Evolutionary conservation across 2,113 vertebrate species (phyloP).

Genomic region (Aix galericulata): DNA sequence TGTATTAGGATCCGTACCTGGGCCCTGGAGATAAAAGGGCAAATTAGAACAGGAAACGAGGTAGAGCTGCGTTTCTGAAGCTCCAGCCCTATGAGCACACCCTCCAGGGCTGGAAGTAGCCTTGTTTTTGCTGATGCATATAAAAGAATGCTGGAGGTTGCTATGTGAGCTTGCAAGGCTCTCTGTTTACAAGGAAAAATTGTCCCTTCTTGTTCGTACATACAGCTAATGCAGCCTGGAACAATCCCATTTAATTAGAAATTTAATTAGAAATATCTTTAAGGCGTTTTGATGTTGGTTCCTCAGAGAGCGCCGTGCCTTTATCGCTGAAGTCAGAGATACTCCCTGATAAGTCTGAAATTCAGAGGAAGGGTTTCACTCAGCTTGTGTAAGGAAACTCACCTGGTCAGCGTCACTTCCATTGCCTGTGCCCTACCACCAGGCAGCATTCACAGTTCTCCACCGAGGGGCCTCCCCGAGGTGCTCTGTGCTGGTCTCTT

Average conservation of each 20-base stretch:
- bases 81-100: background rate
- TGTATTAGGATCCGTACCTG: background rate
- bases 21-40: background rate
- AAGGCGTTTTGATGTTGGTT: background rate
- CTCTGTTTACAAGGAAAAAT: background rate
- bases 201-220: background rate
- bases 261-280: background rate
- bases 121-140: background rate
- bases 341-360: background rate
- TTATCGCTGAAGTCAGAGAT: background rate
- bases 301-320: background rate
- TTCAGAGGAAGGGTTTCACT: background rate
- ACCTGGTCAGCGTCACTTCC: background rate
- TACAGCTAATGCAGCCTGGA: background rate
- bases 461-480: background rate
- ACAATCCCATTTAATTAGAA: background rate
- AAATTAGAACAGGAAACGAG: background rate
- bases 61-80: background rate
- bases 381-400: background rate
- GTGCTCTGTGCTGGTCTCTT: accelerated
- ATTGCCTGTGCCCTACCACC: background rate
- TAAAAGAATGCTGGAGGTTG: background rate
- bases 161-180: background rate
- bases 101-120: background rate
- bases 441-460: background rate